Evolutionary conservation across 2,888 invertebrate genomes (phyloP), one percentile per base, ranked within the genome.

Genomic region (Latheticus oryzae): DNA sequence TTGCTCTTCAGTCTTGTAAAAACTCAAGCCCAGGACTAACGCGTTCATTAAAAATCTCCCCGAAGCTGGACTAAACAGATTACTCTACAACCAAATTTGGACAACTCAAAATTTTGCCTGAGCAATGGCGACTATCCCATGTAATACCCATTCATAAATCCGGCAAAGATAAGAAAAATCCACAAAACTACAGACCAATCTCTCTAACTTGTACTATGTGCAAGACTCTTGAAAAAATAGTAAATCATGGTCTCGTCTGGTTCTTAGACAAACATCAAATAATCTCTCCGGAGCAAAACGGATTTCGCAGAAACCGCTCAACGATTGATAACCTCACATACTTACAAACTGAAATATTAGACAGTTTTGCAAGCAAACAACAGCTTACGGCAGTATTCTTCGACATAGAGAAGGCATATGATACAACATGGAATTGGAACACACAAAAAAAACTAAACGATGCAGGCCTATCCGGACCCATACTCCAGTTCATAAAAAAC

Each of bases 11-110:
- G n/a, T n/a, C n/a, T n/a, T n/a, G n/a, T n/a, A n/a, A n/a, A n/a
- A n/a, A n/a, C n/a, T n/a, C n/a, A n/a, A n/a, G n/a, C n/a, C n/a
- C n/a, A n/a, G n/a, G n/a, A n/a, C n/a, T n/a, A n/a, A n/a, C n/a
- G n/a, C n/a, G n/a, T n/a, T n/a, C n/a, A n/a, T n/a, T 59, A 3
- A 28, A 56, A 33, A 40, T 37, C 30, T 62, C 8, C 50, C 48
- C 5, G n/a, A 13, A 11, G 8, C 8, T 9, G 48, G n/a, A n/a
- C 33, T 5, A 43, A 23, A 23, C 5, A 35, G n/a, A n/a, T n/a
- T n/a, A n/a, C n/a, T n/a, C n/a, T n/a, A n/a, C n/a, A n/a, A n/a
- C 21, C 30, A 51, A 15, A 21, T 43, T 4, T 26, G 52, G 2
- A 8, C 47, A 5, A 4, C 52, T 1, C 54, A 55, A n/a, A 59